A percentile compares a stretch with the other conserved stretches of the same genome.
Conservation (phyloP, 37 sponge, comb jelly and placozoan genomes). For the Ephydatia muelleri region DNA sequence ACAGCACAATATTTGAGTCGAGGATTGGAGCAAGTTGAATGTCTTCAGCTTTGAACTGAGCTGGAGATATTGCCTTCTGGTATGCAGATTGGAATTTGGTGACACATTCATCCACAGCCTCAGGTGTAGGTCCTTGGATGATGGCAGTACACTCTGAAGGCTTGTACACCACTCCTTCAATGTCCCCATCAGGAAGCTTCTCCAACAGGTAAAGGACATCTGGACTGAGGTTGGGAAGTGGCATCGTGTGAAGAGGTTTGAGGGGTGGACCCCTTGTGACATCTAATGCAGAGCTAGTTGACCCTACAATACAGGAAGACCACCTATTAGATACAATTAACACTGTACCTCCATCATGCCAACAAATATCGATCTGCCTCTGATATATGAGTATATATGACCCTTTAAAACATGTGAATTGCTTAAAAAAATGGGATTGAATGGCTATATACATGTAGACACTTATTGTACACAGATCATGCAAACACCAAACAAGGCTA, state of each 20-base stretch:
- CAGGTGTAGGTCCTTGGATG: neutral
- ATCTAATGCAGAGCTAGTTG: neutral
- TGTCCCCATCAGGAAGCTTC: constrained; percentile 27
- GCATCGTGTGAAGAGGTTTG: neutral
- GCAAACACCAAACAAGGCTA: too few relatives aligned
- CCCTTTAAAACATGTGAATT: too few relatives aligned
- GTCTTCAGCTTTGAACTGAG: neutral
- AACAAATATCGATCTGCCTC: too few relatives aligned
- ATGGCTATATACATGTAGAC: too few relatives aligned
- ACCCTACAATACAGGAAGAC: neutral
- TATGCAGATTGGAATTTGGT: constrained; percentile 20
- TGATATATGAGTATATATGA: too few relatives aligned
- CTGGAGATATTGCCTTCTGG: neutral
- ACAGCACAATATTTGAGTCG: neutral
- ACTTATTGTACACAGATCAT: too few relatives aligned
- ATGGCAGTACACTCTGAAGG: neutral
- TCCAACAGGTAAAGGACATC: constrained; percentile 15
- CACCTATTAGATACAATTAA: too few relatives aligned
- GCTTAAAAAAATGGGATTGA: too few relatives aligned
- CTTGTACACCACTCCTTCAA: constrained; percentile 13
- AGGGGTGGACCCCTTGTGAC: neutral
- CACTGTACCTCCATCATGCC: too few relatives aligned
- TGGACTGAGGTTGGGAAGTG: constrained; percentile 13
- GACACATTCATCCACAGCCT: constrained; percentile 2
- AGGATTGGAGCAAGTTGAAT: neutral